phyloP scores from a whole-genome alignment of 2,888 invertebrate species.

The Craniophora ligustri region DNA sequence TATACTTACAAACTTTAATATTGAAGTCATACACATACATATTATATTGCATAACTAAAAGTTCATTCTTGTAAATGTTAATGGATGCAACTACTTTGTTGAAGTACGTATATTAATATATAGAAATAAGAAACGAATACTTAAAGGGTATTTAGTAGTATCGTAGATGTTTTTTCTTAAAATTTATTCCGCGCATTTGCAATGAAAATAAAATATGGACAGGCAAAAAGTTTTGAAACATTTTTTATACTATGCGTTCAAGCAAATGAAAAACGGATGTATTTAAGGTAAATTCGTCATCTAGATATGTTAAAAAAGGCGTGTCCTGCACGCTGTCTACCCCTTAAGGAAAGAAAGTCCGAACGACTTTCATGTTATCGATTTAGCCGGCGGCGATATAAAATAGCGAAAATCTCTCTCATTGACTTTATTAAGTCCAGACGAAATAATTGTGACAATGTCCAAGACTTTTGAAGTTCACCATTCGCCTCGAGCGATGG shows the following conservation, averaged over 20 bases:
- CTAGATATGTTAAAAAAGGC: background rate
- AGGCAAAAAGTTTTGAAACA: no score
- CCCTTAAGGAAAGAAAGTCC: conserved; percentile 31
- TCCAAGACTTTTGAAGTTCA: conserved; percentile 37
- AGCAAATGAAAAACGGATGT: background rate
- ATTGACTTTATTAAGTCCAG: conserved; percentile 39
- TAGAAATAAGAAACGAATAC: no score
- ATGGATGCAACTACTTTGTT: no score
- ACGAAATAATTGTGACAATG: conserved; percentile 36
- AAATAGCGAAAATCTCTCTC: conserved; percentile 41
- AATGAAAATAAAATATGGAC: background rate
- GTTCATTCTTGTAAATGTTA: no score
- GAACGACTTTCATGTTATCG: conserved; percentile 32
- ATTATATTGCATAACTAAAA: no score
- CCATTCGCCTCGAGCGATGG: conserved; percentile 32
- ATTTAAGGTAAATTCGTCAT: background rate
- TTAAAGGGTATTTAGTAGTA: no score
- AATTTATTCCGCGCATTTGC: no score
- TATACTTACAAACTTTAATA: no score
- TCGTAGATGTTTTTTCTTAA: no score
- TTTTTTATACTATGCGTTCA: no score
- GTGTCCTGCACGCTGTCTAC: background rate
- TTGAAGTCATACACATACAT: no score
- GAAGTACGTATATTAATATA: no score
- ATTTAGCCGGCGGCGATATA: conserved; percentile 35